Percentiles rank a stretch among this genome's conserved stretches.
phyloP scores from a whole-genome alignment of 2,888 invertebrate species.

The Diogma glabrata region DNA sequence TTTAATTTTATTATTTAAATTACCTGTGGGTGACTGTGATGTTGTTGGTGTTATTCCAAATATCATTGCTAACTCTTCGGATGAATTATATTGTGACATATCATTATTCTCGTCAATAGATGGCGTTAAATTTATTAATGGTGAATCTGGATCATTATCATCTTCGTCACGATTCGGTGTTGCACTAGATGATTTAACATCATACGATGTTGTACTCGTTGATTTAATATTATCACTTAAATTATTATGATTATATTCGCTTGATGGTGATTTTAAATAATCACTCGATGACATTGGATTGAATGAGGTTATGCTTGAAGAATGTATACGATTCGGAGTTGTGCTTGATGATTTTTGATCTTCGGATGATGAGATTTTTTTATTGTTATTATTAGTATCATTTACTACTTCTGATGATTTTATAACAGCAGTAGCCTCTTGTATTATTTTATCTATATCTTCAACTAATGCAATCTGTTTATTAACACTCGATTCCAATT shows the following conservation, averaged over 20 bases:
- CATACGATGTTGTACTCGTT: constrained; percentile 36
- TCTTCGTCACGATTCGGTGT: constrained; percentile 24
- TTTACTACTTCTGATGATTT: not conserved
- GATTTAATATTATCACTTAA: constrained; percentile 36
- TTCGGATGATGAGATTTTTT: constrained; percentile 17
- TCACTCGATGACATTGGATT: constrained; percentile 36
- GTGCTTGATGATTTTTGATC: constrained; percentile 30
- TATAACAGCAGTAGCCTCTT: constrained; percentile 29
- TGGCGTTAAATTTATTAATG: constrained; percentile 20
- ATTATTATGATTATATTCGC: constrained; percentile 31
- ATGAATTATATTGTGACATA: constrained; percentile 49
- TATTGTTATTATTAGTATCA: not conserved
- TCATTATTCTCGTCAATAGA: constrained; percentile 22
- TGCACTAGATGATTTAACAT: constrained; percentile 30
- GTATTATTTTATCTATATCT: constrained; percentile 35
- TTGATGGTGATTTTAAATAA: constrained; percentile 35
- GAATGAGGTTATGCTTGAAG: constrained; percentile 36
- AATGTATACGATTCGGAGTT: constrained; percentile 28
- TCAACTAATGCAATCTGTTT: constrained; percentile 19
- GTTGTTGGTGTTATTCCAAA: constrained; percentile 37
- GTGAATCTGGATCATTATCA: not conserved
- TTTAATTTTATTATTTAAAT: constrained; percentile 14
- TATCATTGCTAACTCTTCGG: constrained; percentile 51
- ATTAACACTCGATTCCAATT: constrained; percentile 18
- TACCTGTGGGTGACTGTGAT: constrained; percentile 22